Percentiles rank a stretch among this genome's conserved stretches.
Evolutionary conservation across 2,888 invertebrate genomes (phyloP).

Genomic region (Acleris literana): DNA sequence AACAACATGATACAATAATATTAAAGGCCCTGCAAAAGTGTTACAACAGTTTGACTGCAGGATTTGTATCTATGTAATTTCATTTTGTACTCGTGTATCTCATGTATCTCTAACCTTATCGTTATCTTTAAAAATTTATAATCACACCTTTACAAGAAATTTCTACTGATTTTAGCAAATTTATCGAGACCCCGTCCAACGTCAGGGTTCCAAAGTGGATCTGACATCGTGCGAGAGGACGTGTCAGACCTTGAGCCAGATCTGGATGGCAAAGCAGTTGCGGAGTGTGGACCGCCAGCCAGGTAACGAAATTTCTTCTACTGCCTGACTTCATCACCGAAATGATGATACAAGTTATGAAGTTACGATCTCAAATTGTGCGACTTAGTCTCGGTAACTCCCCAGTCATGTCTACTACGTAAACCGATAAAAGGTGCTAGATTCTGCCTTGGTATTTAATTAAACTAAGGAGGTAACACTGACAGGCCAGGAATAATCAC

Average conservation of each 20-base stretch:
- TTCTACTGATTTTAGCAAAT: slow-evolving; percentile 69
- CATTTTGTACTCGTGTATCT: too few species aligned
- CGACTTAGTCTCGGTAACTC: slow-evolving; percentile 6
- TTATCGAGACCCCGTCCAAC: slow-evolving; percentile 71
- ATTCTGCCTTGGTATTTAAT: not conserved
- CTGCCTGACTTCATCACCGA: slow-evolving; percentile 30
- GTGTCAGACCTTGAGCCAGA: slow-evolving; percentile 83
- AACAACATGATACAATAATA: too few species aligned
- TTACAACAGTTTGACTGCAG: too few species aligned
- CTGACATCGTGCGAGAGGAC: slow-evolving; percentile 83
- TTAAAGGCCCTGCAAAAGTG: too few species aligned
- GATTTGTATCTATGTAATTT: too few species aligned
- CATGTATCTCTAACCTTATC: too few species aligned
- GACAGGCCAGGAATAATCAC: too few species aligned
- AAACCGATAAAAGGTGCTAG: not conserved
- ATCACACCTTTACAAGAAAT: too few species aligned
- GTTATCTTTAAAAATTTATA: too few species aligned
- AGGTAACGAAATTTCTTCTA: slow-evolving; percentile 71
- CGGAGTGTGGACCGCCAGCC: slow-evolving; percentile 87
- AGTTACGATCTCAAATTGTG: slow-evolving; percentile 17
- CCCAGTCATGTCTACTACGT: too few species aligned
- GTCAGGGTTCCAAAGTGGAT: slow-evolving; percentile 78
- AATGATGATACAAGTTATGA: slow-evolving; percentile 5
- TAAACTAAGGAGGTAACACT: too few species aligned
- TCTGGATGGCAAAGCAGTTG: slow-evolving; percentile 63